A percentile compares a stretch with the other conserved stretches of the same genome.
Conservation (phyloP, 1,140 invertebrate species). For the Eurosta solidaginis region DNA sequence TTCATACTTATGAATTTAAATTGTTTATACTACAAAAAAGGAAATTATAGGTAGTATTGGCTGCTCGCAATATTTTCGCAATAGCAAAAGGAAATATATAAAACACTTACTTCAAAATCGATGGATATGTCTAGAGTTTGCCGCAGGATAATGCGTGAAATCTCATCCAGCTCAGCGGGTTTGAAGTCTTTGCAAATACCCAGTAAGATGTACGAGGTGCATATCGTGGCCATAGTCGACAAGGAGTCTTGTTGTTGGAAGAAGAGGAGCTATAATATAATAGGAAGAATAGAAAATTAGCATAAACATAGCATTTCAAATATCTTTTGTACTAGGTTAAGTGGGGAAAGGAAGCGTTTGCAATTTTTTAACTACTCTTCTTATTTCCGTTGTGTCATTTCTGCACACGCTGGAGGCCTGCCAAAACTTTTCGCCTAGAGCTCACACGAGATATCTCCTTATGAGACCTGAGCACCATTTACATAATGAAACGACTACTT, state of each 20-base stretch:
- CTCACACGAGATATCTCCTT: no score
- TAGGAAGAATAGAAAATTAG: neutral
- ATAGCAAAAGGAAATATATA: no score
- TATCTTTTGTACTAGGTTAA: no score
- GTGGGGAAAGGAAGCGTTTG: no score
- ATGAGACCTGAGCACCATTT: no score
- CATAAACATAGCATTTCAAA: no score
- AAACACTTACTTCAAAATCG: constrained; percentile 37
- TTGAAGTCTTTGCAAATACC: constrained; percentile 54
- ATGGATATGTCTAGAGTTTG: constrained; percentile 45
- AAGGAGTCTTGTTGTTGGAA: constrained; percentile 48
- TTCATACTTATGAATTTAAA: constrained; percentile 52
- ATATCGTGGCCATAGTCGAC: constrained; percentile 45
- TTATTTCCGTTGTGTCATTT: no score
- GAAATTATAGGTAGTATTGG: neutral
- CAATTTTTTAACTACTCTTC: no score
- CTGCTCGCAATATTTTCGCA: neutral
- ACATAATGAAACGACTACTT: no score
- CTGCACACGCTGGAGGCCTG: no score
- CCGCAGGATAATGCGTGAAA: constrained; percentile 43
- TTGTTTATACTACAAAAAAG: constrained; percentile 38
- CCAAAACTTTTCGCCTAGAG: no score
- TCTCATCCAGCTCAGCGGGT: constrained; percentile 40
- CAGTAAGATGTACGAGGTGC: constrained; percentile 49
- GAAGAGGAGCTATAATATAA: constrained; percentile 46